Base-by-base conservation (phyloP, 2,797 vertebrate genomes). In the Toxotes lorentzi region DNA sequence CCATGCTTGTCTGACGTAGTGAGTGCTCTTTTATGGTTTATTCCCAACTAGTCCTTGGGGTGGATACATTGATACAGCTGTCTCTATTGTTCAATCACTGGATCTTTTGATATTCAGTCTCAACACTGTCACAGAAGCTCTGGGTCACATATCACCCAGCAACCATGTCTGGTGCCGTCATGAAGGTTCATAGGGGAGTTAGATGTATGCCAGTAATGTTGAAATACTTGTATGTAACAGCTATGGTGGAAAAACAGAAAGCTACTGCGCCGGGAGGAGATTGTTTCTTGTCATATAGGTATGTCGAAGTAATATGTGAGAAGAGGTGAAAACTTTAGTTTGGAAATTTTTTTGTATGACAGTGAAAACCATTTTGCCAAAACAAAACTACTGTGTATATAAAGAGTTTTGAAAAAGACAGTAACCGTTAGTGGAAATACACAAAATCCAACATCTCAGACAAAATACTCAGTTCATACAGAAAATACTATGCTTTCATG, bases 71-170 rank as follows among this genome's bases (percentile, higher is more conserved):
- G 40, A 82, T 12, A 8, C 43, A 80, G 70, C 53, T 67, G 68
- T 63, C 61, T 51, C 40, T 58, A 72, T 45, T 68, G 51, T 62
- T 74, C 21, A 62, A 8, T 53, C 24, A 1, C 30, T 47, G 19
- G 38, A 51, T 72, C 17, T 74, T 60, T 76, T 59, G 16, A 77
- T 66, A 60, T 85, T 72, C 66, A 62, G 69, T 66, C 68, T 71
- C 24, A 45, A 43, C 54, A 43, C 71, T 67, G 35, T 76, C 73
- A 64, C 16, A 32, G 54, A 60, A 38, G 45, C 68, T 69, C 41
- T 5, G 66, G 81, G 61, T 81, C 80, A 76, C 43, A 43, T 48
- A 56, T 83, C 82, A 53, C 58, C 61, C 70, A 54, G 56, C 72
- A 80, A 65, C 78, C 71, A 59, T 23, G 41, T 63, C 50, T 71